Evolutionary conservation across 2,888 invertebrate genomes (phyloP).

Genomic region (Cataglyphis livida): DNA sequence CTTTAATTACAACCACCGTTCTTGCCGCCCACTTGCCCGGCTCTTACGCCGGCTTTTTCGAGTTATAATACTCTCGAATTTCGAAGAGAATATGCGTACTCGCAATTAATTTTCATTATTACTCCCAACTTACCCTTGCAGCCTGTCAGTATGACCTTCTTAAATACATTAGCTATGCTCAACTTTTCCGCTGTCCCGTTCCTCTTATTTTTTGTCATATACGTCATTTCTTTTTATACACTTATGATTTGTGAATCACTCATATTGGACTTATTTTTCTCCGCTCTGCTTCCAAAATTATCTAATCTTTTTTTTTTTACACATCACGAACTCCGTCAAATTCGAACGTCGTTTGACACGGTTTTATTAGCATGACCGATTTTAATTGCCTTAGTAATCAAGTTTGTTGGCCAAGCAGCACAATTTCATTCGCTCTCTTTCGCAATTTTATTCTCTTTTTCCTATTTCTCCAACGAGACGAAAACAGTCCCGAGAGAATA

Average conservation of each 20-base stretch:
- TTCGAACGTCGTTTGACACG: conserved; percentile 43
- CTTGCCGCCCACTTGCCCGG: not conserved
- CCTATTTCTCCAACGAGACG: conserved; percentile 1
- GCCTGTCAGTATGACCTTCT: conserved; percentile 57
- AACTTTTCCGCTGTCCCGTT: not conserved
- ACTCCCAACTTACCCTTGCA: conserved; percentile 65
- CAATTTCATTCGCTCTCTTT: conserved; percentile 22
- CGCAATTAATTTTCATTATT: conserved; percentile 74
- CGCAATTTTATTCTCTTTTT: not conserved
- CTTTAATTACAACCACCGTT: conserved; percentile 68
- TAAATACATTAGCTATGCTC: conserved; percentile 26
- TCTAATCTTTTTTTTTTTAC: conserved; percentile 37
- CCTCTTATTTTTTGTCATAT: conserved; percentile 2
- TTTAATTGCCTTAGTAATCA: conserved; percentile 59
- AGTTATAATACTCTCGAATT: conserved; percentile 56
- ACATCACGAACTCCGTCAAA: conserved; percentile 30
- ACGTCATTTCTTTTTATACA: conserved; percentile 6
- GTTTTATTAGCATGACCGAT: conserved; percentile 60
- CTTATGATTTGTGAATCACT: conserved; percentile 18
- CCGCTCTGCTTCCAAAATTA: conserved; percentile 34
- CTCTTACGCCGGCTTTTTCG: conserved; percentile 32
- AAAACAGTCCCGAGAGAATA: conserved; percentile 22
- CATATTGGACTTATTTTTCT: conserved; percentile 11
- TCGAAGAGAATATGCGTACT: conserved; percentile 58
- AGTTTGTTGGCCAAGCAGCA: conserved; percentile 25